Conservation (phyloP, 2,888 invertebrate genomes). For the Xestoiulus laeticollis region DNA sequence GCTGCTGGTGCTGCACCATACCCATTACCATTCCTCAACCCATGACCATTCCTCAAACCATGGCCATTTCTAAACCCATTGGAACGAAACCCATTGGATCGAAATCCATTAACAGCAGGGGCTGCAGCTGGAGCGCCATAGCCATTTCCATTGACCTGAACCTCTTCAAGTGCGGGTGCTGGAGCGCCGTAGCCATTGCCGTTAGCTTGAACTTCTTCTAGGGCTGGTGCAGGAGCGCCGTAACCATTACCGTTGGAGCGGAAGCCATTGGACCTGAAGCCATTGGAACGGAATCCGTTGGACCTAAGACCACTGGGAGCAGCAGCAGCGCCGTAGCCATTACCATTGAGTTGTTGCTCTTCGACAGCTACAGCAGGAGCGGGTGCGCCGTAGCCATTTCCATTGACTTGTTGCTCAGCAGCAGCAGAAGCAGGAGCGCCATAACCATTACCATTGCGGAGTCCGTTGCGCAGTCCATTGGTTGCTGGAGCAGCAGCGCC, state of each 20-base stretch:
- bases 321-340: conserved; percentile 46
- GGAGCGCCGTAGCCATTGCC: conserved; percentile 50
- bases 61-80: neutral
- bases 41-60: neutral
- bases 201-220: neutral
- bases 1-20: conserved; percentile 34
- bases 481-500: conserved; percentile 45
- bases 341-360: neutral
- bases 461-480: neutral
- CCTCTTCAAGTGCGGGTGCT: conserved; percentile 1
- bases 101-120: conserved; percentile 27
- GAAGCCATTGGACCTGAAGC: neutral
- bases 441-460: conserved; percentile 43
- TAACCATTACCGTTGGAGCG: conserved; percentile 45
- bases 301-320: neutral
- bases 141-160: conserved; percentile 40
- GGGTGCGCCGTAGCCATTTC: conserved; percentile 47
- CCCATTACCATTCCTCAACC: conserved; percentile 46
- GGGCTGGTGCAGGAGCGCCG: neutral
- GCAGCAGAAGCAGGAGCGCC: neutral
- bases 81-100: conserved; percentile 35
- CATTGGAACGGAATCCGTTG: conserved; percentile 23
- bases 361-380: conserved; percentile 31
- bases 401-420: neutral
- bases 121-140: conserved; percentile 9